phyloP scores from a whole-genome alignment of 1,140 invertebrate species.

The Hypothenemus hampei region DNA sequence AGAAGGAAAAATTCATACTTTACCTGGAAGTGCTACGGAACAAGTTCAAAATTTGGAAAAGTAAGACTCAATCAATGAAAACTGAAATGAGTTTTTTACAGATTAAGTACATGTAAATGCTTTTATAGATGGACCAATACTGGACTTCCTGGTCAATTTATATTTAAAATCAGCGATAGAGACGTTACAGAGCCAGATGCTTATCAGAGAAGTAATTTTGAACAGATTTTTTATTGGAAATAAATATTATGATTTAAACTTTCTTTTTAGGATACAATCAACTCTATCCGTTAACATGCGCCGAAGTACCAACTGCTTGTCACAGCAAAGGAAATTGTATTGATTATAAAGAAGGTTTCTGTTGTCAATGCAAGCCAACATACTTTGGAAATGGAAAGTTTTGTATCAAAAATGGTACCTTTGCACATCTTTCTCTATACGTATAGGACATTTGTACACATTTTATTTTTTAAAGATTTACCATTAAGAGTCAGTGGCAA shows the following conservation, averaged over 20 bases:
- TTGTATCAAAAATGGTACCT: constrained; percentile 74
- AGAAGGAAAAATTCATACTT: constrained; percentile 64
- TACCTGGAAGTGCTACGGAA: constrained; percentile 83
- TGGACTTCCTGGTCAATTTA: constrained; percentile 74
- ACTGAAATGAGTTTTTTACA: constrained; percentile 16
- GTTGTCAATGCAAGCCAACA: constrained; percentile 75
- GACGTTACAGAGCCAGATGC: constrained; percentile 62
- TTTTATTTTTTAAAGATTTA: constrained; percentile 50
- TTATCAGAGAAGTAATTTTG: constrained; percentile 45
- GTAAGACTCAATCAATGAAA: constrained; percentile 54
- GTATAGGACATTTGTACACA: neutral
- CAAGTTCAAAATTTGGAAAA: constrained; percentile 70
- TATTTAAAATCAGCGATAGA: constrained; percentile 72
- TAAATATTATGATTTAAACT: no score
- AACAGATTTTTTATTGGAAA: neutral
- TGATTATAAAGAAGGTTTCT: constrained; percentile 79
- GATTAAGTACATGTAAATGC: no score
- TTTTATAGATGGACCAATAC: constrained; percentile 76
- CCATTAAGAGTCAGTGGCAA: constrained; percentile 83
- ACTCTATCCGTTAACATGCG: constrained; percentile 46
- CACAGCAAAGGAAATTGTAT: constrained; percentile 76
- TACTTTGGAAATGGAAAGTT: constrained; percentile 88
- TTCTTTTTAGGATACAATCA: constrained; percentile 16
- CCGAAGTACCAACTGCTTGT: constrained; percentile 61
- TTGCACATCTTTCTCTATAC: neutral